Base-by-base conservation (phyloP, 2,888 invertebrate species). In the Coelogynopora nodosa region DNA sequence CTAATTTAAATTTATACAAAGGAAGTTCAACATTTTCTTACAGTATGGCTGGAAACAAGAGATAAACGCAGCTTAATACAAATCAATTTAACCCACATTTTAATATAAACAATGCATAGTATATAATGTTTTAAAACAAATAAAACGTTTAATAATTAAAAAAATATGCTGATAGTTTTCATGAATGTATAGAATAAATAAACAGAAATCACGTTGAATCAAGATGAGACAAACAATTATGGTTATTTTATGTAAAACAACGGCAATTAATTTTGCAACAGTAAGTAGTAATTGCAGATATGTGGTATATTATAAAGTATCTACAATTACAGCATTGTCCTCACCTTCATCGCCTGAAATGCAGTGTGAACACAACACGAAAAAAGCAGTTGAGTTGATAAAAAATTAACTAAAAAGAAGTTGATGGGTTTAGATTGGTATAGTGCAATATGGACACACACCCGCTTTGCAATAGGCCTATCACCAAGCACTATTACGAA, bases 391-490 rank as follows among this genome's bases (percentile, higher is more conserved):
- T 74, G 74, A 74, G 74, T 13, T 74, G 74, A 74, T 74, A 74
- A 74, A 74, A 74, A 74, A 49, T 49, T 49, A 49, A 74, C 74
- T 74, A 74, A 74, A 49, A 74, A 74, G 74, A 74, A 74, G 23
- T 74, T 74, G 74, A 74, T 74, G 74, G 74, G 5, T 74, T 74
- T n/a, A 26, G 23, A 13, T 74, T 74, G 74, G 74, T 74, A 74
- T 74, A 74, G 74, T 74, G 74, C 74, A 74, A 74, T 49, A 74
- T 74, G 27, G 74, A 74, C 74, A 74, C 74, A 74, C 74, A 74
- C 74, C 74, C 74, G 74, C 27, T 74, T 74, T 74, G 74, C 74
- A 26, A 74, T 74, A 74, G 74, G 74, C 74, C 74, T 74, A 74
- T 74, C 74, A 74, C 74, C 74, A 74, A 74, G 74, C 74, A 26